Base-by-base conservation (phyloP, 2,797 vertebrate species). In the Enteromius argenteus region DNA sequence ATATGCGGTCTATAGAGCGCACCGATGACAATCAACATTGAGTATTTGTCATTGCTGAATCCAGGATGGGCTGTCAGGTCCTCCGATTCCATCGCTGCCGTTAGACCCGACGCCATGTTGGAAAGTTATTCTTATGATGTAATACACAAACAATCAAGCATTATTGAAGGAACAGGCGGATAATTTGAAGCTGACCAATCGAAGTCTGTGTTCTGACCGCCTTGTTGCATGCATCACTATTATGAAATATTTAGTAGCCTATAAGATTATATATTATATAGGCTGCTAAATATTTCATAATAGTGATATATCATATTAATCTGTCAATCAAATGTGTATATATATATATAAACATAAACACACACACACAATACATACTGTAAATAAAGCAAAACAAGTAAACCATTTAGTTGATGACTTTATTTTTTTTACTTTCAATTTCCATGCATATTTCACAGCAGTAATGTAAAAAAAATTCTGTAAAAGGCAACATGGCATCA, bases 21-120 rank as follows among this genome's bases (percentile, higher is more conserved):
- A 88, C 96, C 96, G 88, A 96, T 91, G 35, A 97, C 89, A 53
- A 96, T 93, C 83, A 97, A 92, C 87, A 96, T 88, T 23, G 96
- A 95, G 91, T 93, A 92, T 86, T 94, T 94, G 11, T 91, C 89
- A 88, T 82, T 89, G 64, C 89, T 87, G 71, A 91, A 90, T 86
- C 91, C 92, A 82, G 86, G 90, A 66, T 89, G 89, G 13, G 90
- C 91, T 6, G 86, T 53, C 66, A 84, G 85, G 72, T 89, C 90
- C 89, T 88, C 91, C 83, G 92, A 91, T 92, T 93, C 93, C 91
- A 93, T 94, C 83, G 91, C 90, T 91, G 84, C 92, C 85, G 90
- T 66, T 92, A 91, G 90, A 88, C 90, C 86, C 89, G 92, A 92
- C 94, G 94, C 95, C 95, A 95, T 95, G 92, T 95, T 94, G 93